Evolutionary conservation across 2,888 invertebrate genomes (phyloP), one percentile per base, ranked within the genome.

Genomic region (Clitarchus hookeri): DNA sequence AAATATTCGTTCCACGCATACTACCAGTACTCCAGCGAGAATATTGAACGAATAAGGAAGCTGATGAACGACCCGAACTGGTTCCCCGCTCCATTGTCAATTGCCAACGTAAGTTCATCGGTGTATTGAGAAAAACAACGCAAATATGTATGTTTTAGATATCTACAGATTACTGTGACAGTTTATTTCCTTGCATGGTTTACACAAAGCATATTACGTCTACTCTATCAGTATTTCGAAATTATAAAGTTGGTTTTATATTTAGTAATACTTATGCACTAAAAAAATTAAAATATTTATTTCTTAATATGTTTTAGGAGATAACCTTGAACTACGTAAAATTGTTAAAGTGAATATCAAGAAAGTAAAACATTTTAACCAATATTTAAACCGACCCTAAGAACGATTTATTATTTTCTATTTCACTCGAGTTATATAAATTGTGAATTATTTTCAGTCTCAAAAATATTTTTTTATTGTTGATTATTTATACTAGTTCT

Each of bases 1-100:
- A 95, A 94, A 91, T 95, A 95, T 92, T 93, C 93, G 90, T 95
- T 95, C 93, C 92, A 92, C 91, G 92, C 93, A 91, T 94, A 94
- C 91, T 94, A 94, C 91, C 94, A 95, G 92, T 92, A 93, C 89
- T 93, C 94, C 89, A 93, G 93, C 91, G 92, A 92, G 89, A 92
- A 94, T 91, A 91, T 94, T 88, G 93, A 93, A 90, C 92, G 92
- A 89, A 92, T 93, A 90, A 93, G 94, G 90, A 91, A 92, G 91
- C 92, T 92, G 90, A 90, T 92, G 88, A 94, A 94, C 91, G 93
- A 95, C 91, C 94, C 94, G 87, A 93, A 93, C 88, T 94, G 92
- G 92, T 92, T 93, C 86, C 94, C 94, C 86, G 91, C 93, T 91
- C 95, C 95, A 90, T 93, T 95, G 91, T 91, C 91, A 91, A 94